Base-by-base conservation (phyloP, 2,113 vertebrate genomes). In the Ondatra zibethicus region DNA sequence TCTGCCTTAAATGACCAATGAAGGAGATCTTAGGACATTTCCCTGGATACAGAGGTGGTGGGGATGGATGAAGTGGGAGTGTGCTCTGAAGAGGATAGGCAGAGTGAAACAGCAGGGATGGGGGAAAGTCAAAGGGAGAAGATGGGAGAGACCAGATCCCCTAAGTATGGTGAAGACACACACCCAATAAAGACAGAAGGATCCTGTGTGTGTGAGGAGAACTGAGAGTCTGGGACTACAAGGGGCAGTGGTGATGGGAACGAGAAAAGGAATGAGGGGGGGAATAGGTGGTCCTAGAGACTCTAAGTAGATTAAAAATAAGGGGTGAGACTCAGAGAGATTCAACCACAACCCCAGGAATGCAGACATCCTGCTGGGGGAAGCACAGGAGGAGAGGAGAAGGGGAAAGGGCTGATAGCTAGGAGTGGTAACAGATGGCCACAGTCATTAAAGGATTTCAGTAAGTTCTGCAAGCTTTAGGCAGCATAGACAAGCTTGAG, bases 401-500 rank as follows among this genome's bases (percentile, higher is more conserved):
- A 65, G 78, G 92, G 66, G 77, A 76, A 88, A 45, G 29, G 80
- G 77, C 66, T 84, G 78, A 85, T 63, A 72, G 27, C 92, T 45
- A 78, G 84, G 75, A 95, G 61, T 73, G 77, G 55, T 70, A 92
- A 75, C 95, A 95, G 97, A 97, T 96, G 97, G 96, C n/a, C 21
- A 42, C 89, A 97, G 95, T 96, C 96, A 95, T 84, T 97, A 97
- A 95, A 5, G 86, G 93, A 97, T 97, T 97, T 93, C 96, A 94
- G 82, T 86, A 87, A 92, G 86, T 88, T 96, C 63, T 23, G 68
- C 86, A 95, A 84, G 95, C 76, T 92, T 91, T 36, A 87, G 93
- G 92, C 77, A 87, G 93, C 97, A 94, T 58, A 72, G 76, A 61
- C 27, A 73, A 96, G 93, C 92, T 87, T 50, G 66, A 82, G 58